These are phyloP conservation scores for Dasysyrphus tricinctus DNA, from an alignment of 2,888 invertebrate species.

Conservation along the genomic window DNA sequence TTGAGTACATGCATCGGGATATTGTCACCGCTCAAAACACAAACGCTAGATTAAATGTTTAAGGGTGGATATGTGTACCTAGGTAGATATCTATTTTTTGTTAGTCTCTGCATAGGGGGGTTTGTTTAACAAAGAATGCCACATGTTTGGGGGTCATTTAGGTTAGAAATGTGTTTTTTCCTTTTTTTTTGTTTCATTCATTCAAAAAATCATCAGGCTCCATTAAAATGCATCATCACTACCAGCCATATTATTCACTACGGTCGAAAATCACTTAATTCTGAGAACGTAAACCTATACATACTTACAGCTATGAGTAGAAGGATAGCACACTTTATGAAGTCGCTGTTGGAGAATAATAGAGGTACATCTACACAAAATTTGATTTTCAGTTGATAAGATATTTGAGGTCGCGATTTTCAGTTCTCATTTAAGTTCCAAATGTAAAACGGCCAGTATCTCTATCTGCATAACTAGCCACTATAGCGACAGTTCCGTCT, in stretches of 20 bases:
- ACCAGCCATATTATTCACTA: background rate
- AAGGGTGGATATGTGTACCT: constrained; percentile 24
- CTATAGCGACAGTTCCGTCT: too few species aligned
- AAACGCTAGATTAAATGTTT: constrained; percentile 1
- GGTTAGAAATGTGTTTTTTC: constrained; percentile 61
- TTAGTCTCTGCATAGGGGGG: constrained; percentile 15
- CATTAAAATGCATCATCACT: constrained; percentile 63
- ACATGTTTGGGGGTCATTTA: constrained; percentile 58
- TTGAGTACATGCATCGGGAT: constrained; percentile 38
- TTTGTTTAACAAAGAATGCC: constrained; percentile 30
- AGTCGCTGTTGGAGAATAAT: too few species aligned
- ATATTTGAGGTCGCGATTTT: too few species aligned
- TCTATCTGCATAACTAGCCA: too few species aligned
- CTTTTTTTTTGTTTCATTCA: background rate
- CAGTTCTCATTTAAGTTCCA: too few species aligned
- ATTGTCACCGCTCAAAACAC: constrained; percentile 49
- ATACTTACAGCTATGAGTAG: too few species aligned
- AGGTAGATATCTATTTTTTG: background rate
- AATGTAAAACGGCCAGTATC: too few species aligned
- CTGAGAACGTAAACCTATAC: too few species aligned
- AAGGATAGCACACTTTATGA: too few species aligned
- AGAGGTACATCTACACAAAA: too few species aligned
- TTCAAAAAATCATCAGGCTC: constrained; percentile 49
- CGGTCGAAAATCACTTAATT: too few species aligned
- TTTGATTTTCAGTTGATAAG: too few species aligned